A percentile compares a stretch with the other conserved stretches of the same genome.
These are phyloP conservation scores for Hexactinellida sp. DNA, from an alignment of 37 sponge, comb jelly and placozoan species.

Conservation along the genomic window DNA sequence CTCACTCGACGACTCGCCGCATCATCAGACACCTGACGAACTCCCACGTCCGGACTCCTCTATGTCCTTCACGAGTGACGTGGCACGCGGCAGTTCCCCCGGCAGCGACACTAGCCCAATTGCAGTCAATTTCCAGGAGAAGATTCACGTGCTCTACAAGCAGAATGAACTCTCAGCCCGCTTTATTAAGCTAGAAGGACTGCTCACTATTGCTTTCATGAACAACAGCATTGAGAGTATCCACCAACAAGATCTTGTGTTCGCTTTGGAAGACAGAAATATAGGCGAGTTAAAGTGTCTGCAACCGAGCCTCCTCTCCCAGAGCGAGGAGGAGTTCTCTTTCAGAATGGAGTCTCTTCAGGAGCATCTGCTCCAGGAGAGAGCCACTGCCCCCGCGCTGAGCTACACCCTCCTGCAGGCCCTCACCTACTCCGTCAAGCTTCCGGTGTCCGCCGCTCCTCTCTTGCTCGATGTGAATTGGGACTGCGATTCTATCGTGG, in stretches of 20 bases:
- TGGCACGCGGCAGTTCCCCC: neutral
- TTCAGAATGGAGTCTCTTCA: neutral
- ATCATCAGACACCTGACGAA: neutral
- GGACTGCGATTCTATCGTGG: neutral
- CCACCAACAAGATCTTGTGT: neutral
- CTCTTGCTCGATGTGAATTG: neutral
- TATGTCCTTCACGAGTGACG: neutral
- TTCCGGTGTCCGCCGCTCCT: neutral
- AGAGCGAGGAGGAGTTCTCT: neutral
- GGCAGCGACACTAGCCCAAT: neutral
- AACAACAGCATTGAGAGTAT: neutral
- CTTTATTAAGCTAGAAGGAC: neutral
- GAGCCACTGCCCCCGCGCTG: neutral
- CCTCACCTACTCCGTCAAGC: neutral
- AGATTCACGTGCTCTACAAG: neutral
- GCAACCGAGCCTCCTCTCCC: neutral
- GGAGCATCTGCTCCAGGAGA: neutral
- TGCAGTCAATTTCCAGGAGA: neutral
- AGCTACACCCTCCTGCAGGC: neutral
- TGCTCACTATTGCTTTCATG: neutral
- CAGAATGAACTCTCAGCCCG: neutral
- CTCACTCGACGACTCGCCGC: neutral
- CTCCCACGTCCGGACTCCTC: neutral
- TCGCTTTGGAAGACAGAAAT: neutral
- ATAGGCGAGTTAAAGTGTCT: neutral